Evolutionary conservation across 2,888 invertebrate species (phyloP).

Genomic region (Hartigia nigra): DNA sequence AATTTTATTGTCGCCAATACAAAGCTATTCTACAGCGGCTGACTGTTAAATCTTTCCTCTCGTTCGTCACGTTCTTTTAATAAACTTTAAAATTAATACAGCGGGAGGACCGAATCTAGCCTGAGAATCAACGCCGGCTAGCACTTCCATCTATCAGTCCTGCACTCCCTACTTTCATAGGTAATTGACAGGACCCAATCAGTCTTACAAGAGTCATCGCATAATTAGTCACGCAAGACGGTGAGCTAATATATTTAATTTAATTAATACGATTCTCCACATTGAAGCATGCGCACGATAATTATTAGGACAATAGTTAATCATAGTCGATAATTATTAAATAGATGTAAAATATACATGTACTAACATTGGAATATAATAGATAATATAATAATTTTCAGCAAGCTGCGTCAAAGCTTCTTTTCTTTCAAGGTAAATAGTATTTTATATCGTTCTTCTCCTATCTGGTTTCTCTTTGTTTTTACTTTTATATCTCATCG

Average conservation of each 20-base stretch:
- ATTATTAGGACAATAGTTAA: neutral
- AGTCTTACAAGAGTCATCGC: constrained; percentile 28
- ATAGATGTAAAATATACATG: constrained; percentile 27
- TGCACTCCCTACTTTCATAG: constrained; percentile 29
- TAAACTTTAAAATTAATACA: constrained; percentile 1
- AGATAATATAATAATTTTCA: constrained; percentile 26
- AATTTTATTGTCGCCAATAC: constrained; percentile 26
- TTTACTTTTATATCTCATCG: constrained; percentile 5
- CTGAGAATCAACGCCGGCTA: neutral
- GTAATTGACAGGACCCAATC: constrained; percentile 33
- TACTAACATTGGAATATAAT: constrained; percentile 30
- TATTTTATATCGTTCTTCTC: neutral
- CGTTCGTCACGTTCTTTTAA: neutral
- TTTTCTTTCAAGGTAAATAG: neutral
- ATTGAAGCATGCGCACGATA: constrained; percentile 10
- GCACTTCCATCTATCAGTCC: constrained; percentile 12
- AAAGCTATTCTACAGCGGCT: constrained; percentile 27
- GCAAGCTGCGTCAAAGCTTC: constrained; percentile 19
- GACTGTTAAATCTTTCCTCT: neutral
- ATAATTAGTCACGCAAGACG: constrained; percentile 8
- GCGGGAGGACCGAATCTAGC: neutral
- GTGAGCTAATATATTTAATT: constrained; percentile 17
- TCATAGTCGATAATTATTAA: constrained; percentile 10
- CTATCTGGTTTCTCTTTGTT: neutral
- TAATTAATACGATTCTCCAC: constrained; percentile 14